Evolutionary conservation across 64 coral and sea anemone species (phyloP), one percentile per base, ranked within the genome.

Genomic region (Actinia equina): DNA sequence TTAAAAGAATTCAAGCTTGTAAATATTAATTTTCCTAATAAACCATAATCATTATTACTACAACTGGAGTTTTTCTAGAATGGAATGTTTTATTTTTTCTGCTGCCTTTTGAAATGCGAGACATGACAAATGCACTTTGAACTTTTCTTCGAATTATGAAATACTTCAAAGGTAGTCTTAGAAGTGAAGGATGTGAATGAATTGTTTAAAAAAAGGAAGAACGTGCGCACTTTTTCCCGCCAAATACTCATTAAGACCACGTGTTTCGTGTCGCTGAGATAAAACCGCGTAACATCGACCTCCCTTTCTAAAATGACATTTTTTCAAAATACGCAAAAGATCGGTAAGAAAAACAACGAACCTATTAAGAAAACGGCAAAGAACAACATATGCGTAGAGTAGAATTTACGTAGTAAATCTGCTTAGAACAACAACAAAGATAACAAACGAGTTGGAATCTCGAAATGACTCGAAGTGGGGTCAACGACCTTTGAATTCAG

Each of bases 1-100:
- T 49, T 81, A 1, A 52, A 43, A 81, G 43, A 81, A 81, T 81
- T 81, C 44, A 81, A 81, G 43, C 49, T 81, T 81, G 78, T 81
- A 81, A 81, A 81, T 81, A 81, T 49, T 51, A 78, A 49, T 81
- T 49, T 81, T 52, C 78, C 2, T 49, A 52, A 51, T 81, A 81
- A 81, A 18, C 17, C 14, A 37, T 37, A 0, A 37, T 37, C 1
- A 37, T 37, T 37, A 37, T 37, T 37, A 37, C 30, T 1, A 81
- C 44, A 49, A 44, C 17, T 2, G 7, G 14, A n/a, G 13, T 74
- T 74, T 74, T 65, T 20, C 10, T 22, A 23, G 1, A 65, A 8
- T n/a, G 62, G 62, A 65, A 65, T 65, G 19, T 65, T 65, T 11
- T n/a, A 5, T 65, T 65, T 23, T 0, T 23, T 57, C 11, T 57